Evolutionary conservation across 1,140 invertebrate species (phyloP), one percentile per base, ranked within the genome.

Genomic region (Papilio xuthus): DNA sequence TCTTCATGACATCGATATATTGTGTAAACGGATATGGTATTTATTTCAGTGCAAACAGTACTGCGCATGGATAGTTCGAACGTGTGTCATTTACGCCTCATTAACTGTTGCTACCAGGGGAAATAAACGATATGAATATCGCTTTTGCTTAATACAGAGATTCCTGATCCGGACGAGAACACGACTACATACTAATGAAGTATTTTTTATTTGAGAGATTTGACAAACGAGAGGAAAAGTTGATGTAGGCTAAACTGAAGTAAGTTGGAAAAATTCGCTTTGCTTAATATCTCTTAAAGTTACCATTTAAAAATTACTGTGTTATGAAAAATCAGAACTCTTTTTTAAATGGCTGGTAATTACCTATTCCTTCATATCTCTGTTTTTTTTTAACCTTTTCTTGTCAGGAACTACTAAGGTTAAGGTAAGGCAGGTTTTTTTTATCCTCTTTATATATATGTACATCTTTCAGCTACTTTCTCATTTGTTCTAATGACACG

Each of bases 51-150:
- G 70, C 4, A 18, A 26, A 71, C 1, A n/a, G 4, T 71, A 71
- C 44, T 23, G 70, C 37, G 70, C 70, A 41, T 20, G 41, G 32
- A 4, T 72, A 72, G 28, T n/a, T 28, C 12, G 70, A 72, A 81
- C 72, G 78, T 83, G 44, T 78, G 53, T 77, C 63, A 77, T 50
- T 77, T 77, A 47, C 76, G 44, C 76, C 60, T 77, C 76, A 77
- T 77, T 77, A 77, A 67, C 44, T 23, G 63, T 50, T 4, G 8
- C 32, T 72, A 72, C 41, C 70, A 23, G 15, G 67, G 67, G 70
- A 72, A 72, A 72, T 72, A 72, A 72, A 72, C 70, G 70, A 72
- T 72, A 72, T 72, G 37, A 72, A 72, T 72, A 44, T 41, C 37
- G 20, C n/a, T 72, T 12, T 42, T 72, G 41, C 70, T 72, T 72